Percentiles rank a stretch among this genome's conserved stretches.
These are phyloP conservation scores for Chrysolina oricalcia DNA, from an alignment of 2,888 invertebrate genomes.

Conservation along the genomic window DNA sequence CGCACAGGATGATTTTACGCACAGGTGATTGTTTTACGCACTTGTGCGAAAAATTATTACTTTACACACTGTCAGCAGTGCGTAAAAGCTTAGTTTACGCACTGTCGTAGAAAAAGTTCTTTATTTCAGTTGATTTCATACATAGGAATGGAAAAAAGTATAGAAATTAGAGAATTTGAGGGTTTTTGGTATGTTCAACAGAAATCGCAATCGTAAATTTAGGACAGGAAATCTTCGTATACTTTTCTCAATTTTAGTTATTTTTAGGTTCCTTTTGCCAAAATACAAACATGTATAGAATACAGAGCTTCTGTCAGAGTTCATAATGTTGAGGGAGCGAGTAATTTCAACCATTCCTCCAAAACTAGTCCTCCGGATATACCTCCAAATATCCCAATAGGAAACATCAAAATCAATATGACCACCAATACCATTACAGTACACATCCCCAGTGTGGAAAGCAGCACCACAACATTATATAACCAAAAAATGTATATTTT, in stretches of 20 bases:
- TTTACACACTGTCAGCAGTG: too few relatives aligned
- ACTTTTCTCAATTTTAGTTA: background rate
- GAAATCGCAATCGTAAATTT: too few relatives aligned
- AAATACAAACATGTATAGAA: background rate
- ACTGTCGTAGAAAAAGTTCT: too few relatives aligned
- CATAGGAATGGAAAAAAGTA: too few relatives aligned
- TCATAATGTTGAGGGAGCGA: background rate
- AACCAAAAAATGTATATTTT: constrained; percentile 19
- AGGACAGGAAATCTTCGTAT: too few relatives aligned
- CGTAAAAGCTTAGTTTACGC: too few relatives aligned
- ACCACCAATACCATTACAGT: constrained; percentile 19
- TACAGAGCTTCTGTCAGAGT: constrained; percentile 3
- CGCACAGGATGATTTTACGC: too few relatives aligned
- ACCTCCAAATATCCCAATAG: constrained; percentile 1
- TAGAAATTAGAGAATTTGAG: too few relatives aligned
- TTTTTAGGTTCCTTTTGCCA: background rate
- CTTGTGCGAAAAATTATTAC: too few relatives aligned
- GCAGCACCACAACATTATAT: background rate
- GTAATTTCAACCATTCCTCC: background rate
- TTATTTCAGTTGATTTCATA: too few relatives aligned
- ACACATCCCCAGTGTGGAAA: background rate
- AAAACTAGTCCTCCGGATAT: constrained; percentile 5
- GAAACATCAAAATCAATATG: background rate
- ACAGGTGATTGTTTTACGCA: too few relatives aligned
- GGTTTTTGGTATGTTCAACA: too few relatives aligned